Base-by-base conservation (phyloP, 2,113 vertebrate species). In the Caretta caretta region DNA sequence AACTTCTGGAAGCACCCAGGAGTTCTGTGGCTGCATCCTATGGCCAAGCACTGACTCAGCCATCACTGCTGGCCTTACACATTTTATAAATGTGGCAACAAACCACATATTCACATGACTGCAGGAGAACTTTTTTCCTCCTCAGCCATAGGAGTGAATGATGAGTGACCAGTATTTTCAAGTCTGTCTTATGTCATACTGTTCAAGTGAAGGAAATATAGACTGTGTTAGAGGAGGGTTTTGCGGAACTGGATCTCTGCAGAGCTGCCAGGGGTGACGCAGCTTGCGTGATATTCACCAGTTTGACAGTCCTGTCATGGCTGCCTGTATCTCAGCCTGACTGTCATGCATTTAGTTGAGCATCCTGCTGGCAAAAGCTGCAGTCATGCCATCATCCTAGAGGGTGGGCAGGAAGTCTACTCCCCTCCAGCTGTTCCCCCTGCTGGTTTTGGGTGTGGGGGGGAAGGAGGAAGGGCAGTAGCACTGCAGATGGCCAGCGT, bases 231-330 rank as follows among this genome's bases (percentile, higher is more conserved):
- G 10, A 79, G n/a, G 48, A 56, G 42, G 72, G 1, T 5, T 27
- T 85, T 84, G 29, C 48, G 1, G 56, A 12, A 25, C 1, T 42
- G 29, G 5, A 46, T 69, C 25, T 14, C 83, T 38, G 11, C 84
- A n/a, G 10, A 57, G 46, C 80, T 90, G 16, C 35, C n/a, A 4
- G 20, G 56, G 2, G 0, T 31, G 54, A 19, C 0, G 0, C 11
- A 12, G 14, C 1, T 78, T n/a, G 29, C 14, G 5, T 78, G 75
- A 78, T 78, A 48, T 48, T 78, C 42, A 75, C n/a, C 48, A 7
- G 22, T 48, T 85, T 57, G 87, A 29, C 65, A 53, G 35, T 46
- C 2, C 50, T 27, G 22, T 46, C 25, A 27, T 59, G 31, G 57
- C 12, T 19, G 25, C 31, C 42, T 27, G 6, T 4, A 2, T 42